Conservation (phyloP, 2,113 vertebrate genomes). For the Tachycineta bicolor region DNA sequence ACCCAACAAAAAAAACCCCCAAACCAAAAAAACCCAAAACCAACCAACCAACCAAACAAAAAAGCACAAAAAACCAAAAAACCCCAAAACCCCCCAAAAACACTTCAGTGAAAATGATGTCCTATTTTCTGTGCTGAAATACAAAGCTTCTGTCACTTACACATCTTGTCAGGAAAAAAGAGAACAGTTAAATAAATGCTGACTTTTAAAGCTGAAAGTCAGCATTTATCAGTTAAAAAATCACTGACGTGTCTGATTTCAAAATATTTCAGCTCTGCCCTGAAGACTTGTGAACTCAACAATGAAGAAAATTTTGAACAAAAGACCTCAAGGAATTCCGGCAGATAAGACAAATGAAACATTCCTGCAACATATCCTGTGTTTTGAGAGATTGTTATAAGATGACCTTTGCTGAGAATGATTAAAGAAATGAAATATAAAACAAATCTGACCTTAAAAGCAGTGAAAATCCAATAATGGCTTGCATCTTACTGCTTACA, state of each 20-base stretch:
- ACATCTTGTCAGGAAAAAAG: not conserved
- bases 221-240: not conserved
- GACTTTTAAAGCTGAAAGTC: conserved; percentile 3
- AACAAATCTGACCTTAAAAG: not conserved
- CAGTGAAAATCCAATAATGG: not conserved
- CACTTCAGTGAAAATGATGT: not conserved
- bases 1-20: too few relatives aligned
- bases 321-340: conserved; percentile 8
- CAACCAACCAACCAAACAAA: too few relatives aligned
- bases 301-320: not conserved
- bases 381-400: not conserved
- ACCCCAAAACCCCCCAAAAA: not conserved
- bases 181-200: not conserved
- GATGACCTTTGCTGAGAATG: not conserved
- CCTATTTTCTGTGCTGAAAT: conserved; percentile 27
- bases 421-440: not conserved
- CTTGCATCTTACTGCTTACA: not conserved
- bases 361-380: not conserved
- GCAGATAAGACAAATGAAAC: conserved; percentile 1
- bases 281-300: not conserved
- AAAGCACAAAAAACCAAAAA: too few relatives aligned
- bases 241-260: not conserved
- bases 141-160: not conserved
- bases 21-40: too few relatives aligned
- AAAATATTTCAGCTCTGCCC: not conserved